These are phyloP conservation scores for Periophthalmodon schlosseri DNA, from an alignment of 2,113 vertebrate species.

Conservation along the genomic window DNA sequence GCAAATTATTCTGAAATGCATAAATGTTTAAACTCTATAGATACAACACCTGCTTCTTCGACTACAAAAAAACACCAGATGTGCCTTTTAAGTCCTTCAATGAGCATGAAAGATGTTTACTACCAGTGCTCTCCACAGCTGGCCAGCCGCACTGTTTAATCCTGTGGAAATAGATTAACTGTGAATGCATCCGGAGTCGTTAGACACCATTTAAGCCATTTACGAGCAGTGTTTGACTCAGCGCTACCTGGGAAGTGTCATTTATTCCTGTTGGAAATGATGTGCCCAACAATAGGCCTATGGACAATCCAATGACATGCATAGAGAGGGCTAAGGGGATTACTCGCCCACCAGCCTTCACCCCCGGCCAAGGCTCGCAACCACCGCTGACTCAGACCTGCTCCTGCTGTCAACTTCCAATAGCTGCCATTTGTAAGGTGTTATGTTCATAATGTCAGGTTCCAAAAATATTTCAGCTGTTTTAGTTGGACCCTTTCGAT, in stretches of 20 bases:
- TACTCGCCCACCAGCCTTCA: constrained; percentile 47
- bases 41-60: not conserved
- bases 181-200: constrained; percentile 25
- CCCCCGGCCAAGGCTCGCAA: constrained; percentile 18
- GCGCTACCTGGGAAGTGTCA: constrained; percentile 35
- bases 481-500: not conserved
- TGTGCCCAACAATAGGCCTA: constrained; percentile 36
- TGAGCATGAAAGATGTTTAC: not conserved
- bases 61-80: not conserved
- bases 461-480: not conserved
- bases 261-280: constrained; percentile 46
- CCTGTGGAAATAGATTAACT: constrained; percentile 26
- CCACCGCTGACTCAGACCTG: constrained; percentile 27
- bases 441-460: not conserved
- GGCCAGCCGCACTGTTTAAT: constrained; percentile 7
- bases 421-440: constrained; percentile 21
- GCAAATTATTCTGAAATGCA: not conserved
- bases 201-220: constrained; percentile 20
- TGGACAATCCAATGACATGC: constrained; percentile 56
- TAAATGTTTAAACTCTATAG: not conserved
- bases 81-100: not conserved
- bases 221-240: constrained; percentile 26
- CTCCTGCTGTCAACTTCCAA: constrained; percentile 41
- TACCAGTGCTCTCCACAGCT: not conserved
- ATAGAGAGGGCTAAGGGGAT: constrained; percentile 44